phyloP scores from a whole-genome alignment of 2,888 invertebrate species.

The Melipona beecheii region DNA sequence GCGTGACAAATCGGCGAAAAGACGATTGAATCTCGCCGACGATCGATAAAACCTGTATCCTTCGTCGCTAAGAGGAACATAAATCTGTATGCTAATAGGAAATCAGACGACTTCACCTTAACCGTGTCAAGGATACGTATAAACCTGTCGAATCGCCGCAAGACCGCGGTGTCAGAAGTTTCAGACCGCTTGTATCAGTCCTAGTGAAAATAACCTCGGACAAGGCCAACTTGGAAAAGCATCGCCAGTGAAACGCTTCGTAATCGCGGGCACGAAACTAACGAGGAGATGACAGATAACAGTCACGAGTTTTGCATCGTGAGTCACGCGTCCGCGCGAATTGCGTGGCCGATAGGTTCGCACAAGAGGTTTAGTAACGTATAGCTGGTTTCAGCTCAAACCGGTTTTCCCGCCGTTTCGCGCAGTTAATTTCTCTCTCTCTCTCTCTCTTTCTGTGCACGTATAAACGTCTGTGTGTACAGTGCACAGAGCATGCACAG shows the following conservation, averaged over 20 bases:
- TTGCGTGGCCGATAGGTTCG: conserved; percentile 44
- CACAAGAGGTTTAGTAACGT: conserved; percentile 43
- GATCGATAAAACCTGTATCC: too few species aligned
- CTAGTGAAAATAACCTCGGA: background rate
- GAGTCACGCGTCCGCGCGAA: conserved; percentile 41
- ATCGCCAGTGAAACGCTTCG: background rate
- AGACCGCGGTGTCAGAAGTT: too few species aligned
- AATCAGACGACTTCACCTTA: too few species aligned
- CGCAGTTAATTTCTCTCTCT: background rate
- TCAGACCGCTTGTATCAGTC: too few species aligned
- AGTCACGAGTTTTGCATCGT: background rate
- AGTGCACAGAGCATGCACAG: background rate
- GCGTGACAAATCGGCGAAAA: background rate
- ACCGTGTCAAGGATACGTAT: too few species aligned
- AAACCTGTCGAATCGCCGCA: too few species aligned
- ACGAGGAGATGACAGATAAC: conserved; percentile 13
- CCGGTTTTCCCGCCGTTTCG: conserved; percentile 44
- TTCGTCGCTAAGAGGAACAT: too few species aligned
- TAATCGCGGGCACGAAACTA: background rate
- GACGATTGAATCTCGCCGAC: background rate
- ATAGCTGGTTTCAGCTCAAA: conserved; percentile 39
- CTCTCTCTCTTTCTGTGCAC: too few species aligned
- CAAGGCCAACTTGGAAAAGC: background rate
- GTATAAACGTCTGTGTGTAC: too few species aligned
- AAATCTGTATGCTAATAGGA: too few species aligned